Evolutionary conservation across 2,113 vertebrate genomes (phyloP).

Genomic region (Fregetta grallaria): DNA sequence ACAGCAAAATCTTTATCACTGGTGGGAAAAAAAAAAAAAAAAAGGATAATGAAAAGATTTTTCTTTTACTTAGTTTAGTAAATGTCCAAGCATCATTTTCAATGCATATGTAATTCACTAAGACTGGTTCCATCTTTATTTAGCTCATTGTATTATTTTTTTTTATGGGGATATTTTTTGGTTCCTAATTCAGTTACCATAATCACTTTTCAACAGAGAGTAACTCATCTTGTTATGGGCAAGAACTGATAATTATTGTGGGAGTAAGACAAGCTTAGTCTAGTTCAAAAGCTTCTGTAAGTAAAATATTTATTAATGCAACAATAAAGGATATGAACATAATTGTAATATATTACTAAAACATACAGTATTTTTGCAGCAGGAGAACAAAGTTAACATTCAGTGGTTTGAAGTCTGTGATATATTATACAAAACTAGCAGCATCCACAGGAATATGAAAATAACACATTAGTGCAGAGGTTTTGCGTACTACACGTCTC

Average conservation of each 20-base stretch:
- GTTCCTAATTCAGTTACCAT: neutral
- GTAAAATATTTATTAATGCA: neutral
- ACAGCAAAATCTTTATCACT: neutral
- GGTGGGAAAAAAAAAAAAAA: neutral
- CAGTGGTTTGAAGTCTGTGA: neutral
- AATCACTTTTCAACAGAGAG: neutral
- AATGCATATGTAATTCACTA: neutral
- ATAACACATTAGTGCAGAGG: neutral
- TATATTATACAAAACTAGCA: neutral
- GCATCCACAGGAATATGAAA: neutral
- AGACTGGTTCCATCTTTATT: neutral
- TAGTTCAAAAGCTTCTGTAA: neutral
- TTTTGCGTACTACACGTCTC: neutral
- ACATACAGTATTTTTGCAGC: neutral
- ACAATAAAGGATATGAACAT: neutral
- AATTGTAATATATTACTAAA: neutral
- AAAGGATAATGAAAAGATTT: neutral
- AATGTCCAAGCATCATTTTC: neutral
- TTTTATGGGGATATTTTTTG: neutral
- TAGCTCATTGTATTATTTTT: neutral
- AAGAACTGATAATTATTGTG: neutral
- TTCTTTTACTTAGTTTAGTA: neutral
- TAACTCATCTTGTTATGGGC: neutral
- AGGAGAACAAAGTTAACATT: neutral
- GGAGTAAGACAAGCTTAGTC: neutral